Percentiles rank a stretch among this genome's conserved stretches.
Evolutionary conservation across 92 coral and sea anemone species (phyloP).

Genomic region (Bergia puertoricense): DNA sequence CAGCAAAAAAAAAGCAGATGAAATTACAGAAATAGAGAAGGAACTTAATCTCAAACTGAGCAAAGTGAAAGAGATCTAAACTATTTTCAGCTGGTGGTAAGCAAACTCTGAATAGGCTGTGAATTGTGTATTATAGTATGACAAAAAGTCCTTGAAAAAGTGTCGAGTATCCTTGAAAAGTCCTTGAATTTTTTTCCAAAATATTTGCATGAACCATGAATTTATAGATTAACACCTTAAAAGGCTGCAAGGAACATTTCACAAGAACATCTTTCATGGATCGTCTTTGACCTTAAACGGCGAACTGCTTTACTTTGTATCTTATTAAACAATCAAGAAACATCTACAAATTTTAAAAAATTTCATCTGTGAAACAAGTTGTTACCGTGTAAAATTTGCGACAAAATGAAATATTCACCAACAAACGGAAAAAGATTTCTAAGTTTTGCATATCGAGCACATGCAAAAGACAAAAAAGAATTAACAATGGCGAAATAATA

Average conservation of each 20-base stretch:
- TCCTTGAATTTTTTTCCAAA: too few species aligned
- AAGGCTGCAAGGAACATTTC: neutral
- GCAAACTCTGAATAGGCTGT: too few species aligned
- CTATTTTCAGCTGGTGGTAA: too few species aligned
- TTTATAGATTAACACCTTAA: neutral
- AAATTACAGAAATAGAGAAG: too few species aligned
- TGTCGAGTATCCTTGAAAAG: too few species aligned
- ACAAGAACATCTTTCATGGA: neutral
- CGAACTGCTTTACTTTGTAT: neutral
- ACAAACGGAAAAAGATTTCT: neutral
- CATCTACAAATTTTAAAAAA: too few species aligned
- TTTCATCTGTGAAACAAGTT: neutral
- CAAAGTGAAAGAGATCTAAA: too few species aligned
- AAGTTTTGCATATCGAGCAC: neutral
- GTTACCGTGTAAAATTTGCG: neutral
- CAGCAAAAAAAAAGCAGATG: too few species aligned
- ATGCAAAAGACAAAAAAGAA: neutral
- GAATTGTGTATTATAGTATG: too few species aligned
- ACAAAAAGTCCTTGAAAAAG: too few species aligned
- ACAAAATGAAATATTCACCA: neutral
- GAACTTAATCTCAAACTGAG: too few species aligned
- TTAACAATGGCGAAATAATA: neutral
- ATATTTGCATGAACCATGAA: too few species aligned
- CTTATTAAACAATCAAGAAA: neutral
- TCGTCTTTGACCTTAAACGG: neutral